A percentile compares a stretch with the other conserved stretches of the same genome.
phyloP scores from a whole-genome alignment of 92 coral and sea anemone genomes.

The Porites divaricata region DNA sequence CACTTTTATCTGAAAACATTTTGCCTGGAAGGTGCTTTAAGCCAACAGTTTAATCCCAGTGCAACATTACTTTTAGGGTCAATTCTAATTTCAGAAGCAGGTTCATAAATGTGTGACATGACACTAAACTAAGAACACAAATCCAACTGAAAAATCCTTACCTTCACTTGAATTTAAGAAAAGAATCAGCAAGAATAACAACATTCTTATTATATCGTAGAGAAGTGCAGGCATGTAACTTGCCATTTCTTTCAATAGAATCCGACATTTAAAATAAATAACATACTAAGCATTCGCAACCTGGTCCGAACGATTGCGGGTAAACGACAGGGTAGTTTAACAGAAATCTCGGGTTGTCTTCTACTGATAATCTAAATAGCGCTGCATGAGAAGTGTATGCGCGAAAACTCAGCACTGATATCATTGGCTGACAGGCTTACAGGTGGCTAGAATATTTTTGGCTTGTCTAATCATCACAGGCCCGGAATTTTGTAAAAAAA shows the following conservation, averaged over 20 bases:
- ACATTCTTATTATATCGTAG: neutral
- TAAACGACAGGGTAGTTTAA: too few species aligned
- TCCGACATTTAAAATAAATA: neutral
- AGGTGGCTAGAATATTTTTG: conserved; percentile 9
- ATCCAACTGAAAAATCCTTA: neutral
- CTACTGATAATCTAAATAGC: neutral
- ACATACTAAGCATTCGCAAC: neutral
- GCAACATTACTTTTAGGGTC: neutral
- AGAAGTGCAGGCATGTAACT: too few species aligned
- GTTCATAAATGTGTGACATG: neutral
- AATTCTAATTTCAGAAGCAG: neutral
- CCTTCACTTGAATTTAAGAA: conserved; percentile 27
- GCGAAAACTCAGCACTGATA: neutral
- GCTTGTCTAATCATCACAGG: conserved; percentile 1
- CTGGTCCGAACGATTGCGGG: neutral
- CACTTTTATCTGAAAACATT: too few species aligned
- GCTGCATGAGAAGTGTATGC: neutral
- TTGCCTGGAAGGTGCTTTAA: neutral
- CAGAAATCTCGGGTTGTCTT: neutral
- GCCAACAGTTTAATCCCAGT: neutral
- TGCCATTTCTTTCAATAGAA: neutral
- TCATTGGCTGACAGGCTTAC: conserved; percentile 29
- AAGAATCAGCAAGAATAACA: neutral
- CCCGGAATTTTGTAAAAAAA: neutral
- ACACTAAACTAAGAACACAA: neutral